These are phyloP conservation scores for Chrysomallon squamiferum DNA, from an alignment of 1,140 invertebrate species.

Conservation along the genomic window DNA sequence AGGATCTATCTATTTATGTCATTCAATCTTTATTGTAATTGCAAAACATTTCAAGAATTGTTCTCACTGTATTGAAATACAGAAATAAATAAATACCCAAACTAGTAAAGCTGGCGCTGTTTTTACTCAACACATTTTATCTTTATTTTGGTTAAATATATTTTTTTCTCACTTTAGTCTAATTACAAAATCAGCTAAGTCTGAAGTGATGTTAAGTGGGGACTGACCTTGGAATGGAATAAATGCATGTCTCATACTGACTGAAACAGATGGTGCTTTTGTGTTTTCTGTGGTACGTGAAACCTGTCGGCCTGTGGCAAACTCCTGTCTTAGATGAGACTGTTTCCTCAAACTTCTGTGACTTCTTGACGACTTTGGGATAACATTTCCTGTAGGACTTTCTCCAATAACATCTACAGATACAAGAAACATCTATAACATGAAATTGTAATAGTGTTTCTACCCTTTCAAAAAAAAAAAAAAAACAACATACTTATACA, in stretches of 20 bases:
- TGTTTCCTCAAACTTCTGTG: slow-evolving; percentile 10
- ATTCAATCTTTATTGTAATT: too few relatives aligned
- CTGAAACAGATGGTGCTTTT: slow-evolving; percentile 25
- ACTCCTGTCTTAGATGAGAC: slow-evolving; percentile 17
- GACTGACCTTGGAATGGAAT: slow-evolving; percentile 67
- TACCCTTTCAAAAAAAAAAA: background rate
- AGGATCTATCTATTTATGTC: too few relatives aligned
- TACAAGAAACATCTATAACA: background rate
- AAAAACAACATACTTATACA: too few relatives aligned
- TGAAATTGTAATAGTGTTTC: background rate
- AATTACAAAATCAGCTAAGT: too few relatives aligned
- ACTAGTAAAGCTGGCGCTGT: too few relatives aligned
- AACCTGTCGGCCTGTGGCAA: slow-evolving; percentile 13
- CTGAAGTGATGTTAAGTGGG: too few relatives aligned
- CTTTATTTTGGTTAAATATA: too few relatives aligned
- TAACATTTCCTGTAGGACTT: slow-evolving; percentile 27
- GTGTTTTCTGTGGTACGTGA: slow-evolving; percentile 16
- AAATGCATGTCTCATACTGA: slow-evolving; percentile 70
- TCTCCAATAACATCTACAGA: slow-evolving; percentile 39
- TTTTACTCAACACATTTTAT: too few relatives aligned
- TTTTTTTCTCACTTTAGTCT: too few relatives aligned
- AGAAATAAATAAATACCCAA: too few relatives aligned
- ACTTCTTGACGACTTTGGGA: background rate
- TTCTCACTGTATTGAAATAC: too few relatives aligned
- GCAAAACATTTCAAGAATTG: too few relatives aligned